These are phyloP conservation scores for Urocyon cinereoargenteus DNA, from an alignment of 2,797 vertebrate genomes.

Conservation along the genomic window DNA sequence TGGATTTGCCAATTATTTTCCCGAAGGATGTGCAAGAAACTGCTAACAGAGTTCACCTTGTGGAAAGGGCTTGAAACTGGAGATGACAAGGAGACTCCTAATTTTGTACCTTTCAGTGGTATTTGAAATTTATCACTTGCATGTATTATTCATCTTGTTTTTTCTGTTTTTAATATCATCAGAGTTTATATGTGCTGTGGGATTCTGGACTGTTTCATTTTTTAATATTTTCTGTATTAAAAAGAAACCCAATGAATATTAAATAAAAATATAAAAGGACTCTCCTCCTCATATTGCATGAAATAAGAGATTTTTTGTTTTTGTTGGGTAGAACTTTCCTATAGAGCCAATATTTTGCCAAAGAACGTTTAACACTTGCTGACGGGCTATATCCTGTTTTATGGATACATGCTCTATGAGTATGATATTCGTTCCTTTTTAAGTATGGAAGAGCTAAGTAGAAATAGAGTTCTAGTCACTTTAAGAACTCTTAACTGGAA, in stretches of 20 bases:
- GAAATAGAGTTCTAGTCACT: not conserved
- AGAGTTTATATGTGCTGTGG: not conserved
- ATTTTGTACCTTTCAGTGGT: not conserved
- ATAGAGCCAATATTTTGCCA: not conserved
- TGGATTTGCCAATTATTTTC: not conserved
- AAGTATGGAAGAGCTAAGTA: not conserved
- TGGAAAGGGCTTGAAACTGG: not conserved
- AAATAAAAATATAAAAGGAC: constrained; percentile 18
- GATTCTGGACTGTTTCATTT: constrained; percentile 1
- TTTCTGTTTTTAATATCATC: not conserved
- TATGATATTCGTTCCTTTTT: constrained; percentile 1
- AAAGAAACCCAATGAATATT: not conserved
- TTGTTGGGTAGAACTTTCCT: not conserved
- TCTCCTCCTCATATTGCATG: not conserved
- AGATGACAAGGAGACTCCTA: not conserved
- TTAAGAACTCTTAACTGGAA: constrained; percentile 6
- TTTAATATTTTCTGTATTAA: not conserved
- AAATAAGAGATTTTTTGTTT: not conserved
- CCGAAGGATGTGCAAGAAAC: not conserved
- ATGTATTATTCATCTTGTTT: not conserved
- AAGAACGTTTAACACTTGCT: not conserved
- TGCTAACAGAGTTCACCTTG: not conserved
- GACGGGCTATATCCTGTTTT: not conserved
- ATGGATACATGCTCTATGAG: not conserved
- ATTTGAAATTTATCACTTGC: not conserved